Evolutionary conservation across 2,888 invertebrate genomes (phyloP), one percentile per base, ranked within the genome.

Genomic region (Platycheirus rosarum): DNA sequence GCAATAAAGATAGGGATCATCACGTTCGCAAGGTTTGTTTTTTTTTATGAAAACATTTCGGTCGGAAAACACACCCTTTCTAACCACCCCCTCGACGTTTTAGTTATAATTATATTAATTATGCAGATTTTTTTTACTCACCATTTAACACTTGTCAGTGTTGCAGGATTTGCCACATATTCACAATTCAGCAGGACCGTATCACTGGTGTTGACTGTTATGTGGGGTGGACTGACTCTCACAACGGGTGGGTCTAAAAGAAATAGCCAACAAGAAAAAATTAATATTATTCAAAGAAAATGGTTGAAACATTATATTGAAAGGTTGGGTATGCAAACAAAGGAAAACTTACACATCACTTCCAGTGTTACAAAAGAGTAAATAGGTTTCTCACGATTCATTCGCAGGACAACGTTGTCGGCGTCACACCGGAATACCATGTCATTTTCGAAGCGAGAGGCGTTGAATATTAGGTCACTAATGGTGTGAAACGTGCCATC

Each of bases 81-180:
- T 9, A 8, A 11, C 32, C 40, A 3, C n/a, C 57, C 32, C 44
- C 1, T 5, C 32, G 1, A 16, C 9, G 40, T n/a, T 44, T 66
- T 29, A 65, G 60, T 65, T 46, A 74, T 79, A 74, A 68, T 79
- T 79, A 48, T 74, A 79, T 55, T 68, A 73, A 78, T 78, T 62
- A 71, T 69, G 53, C 62, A 40, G 13, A 51, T 7, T 76, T 63
- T 71, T 71, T 42, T 5, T 0, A n/a, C 89, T 89, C 88, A 97
- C 97, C 97, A 97, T 86, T 93, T 92, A 57, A 96, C 96, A 85
- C 93, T 93, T 53, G 92, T 93, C 32, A 97, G 91, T 8, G 95
- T 93, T 20, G 95, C 94, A 0, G 97, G 97, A 91, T 97, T 97
- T 70, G 97, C 96, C 85, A 95, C 94, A 88, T 96, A 97, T 86